Evolutionary conservation across 2,797 vertebrate species (phyloP).

Genomic region (Mareca penelope): DNA sequence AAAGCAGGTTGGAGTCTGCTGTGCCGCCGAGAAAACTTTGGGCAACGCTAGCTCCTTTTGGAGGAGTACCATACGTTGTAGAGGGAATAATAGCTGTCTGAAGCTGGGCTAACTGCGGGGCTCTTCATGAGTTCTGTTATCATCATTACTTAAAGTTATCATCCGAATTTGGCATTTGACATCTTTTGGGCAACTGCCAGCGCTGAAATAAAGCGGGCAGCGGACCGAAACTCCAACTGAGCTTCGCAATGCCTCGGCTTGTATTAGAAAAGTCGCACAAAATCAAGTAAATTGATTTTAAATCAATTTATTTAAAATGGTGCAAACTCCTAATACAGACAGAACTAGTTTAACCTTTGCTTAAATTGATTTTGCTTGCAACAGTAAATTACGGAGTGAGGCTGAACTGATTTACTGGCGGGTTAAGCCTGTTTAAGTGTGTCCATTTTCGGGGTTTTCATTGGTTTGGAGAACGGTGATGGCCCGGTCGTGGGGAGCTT

Average conservation of each 20-base stretch:
- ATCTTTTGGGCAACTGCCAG: neutral
- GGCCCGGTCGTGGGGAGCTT: neutral
- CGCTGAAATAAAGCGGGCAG: neutral
- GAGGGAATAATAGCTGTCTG: neutral
- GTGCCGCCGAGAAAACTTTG: neutral
- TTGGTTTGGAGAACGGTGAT: slow-evolving; percentile 2
- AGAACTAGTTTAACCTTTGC: slow-evolving; percentile 57
- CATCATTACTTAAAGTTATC: neutral
- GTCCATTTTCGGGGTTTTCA: neutral
- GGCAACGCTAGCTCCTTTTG: neutral
- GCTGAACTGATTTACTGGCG: slow-evolving; percentile 53
- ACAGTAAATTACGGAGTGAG: slow-evolving; percentile 49
- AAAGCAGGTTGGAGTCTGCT: neutral
- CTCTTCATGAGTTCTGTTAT: neutral
- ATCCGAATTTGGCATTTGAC: neutral
- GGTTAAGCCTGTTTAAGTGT: slow-evolving; percentile 58
- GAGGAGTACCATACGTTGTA: neutral
- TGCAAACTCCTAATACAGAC: neutral
- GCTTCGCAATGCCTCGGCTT: neutral
- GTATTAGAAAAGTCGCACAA: neutral
- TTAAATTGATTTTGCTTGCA: slow-evolving; percentile 57
- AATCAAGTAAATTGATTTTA: slow-evolving; percentile 46
- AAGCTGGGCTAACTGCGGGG: neutral
- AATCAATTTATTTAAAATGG: slow-evolving; percentile 57
- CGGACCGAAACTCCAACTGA: fast-evolving